phyloP scores from a whole-genome alignment of 1,140 invertebrate species.

The Pseudomyrmex cubaensis region DNA sequence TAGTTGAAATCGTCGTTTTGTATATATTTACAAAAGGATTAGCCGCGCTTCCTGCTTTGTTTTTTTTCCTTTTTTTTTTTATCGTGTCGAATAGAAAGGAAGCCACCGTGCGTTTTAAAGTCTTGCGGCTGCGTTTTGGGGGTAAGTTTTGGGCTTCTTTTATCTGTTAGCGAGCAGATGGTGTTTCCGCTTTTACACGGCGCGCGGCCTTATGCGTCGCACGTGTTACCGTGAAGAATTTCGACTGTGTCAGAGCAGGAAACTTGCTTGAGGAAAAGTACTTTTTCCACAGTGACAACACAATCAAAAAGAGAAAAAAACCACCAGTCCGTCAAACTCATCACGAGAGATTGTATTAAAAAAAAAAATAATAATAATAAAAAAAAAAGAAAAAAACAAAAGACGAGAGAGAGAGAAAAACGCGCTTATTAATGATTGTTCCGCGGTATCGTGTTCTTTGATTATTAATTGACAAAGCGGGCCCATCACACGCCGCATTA shows the following conservation, averaged over 20 bases:
- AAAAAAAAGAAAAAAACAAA: slow-evolving; percentile 3
- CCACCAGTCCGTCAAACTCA: background rate
- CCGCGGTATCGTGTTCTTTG: background rate
- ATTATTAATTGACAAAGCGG: slow-evolving; percentile 11
- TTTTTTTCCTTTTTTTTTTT: slow-evolving; percentile 8
- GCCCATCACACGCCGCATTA: background rate
- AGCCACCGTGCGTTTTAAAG: slow-evolving; percentile 36
- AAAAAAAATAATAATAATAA: background rate
- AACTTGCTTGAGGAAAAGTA: slow-evolving; percentile 12
- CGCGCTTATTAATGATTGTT: background rate
- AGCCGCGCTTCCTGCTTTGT: too few relatives aligned
- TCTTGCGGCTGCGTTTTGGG: slow-evolving; percentile 54
- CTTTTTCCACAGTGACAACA: background rate
- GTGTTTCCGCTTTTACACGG: slow-evolving; percentile 67
- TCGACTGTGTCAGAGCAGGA: slow-evolving; percentile 39
- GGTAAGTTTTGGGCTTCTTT: slow-evolving; percentile 64
- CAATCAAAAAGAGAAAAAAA: background rate
- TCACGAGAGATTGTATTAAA: background rate
- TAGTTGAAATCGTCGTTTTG: too few relatives aligned
- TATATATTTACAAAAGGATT: background rate
- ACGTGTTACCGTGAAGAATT: slow-evolving; percentile 63
- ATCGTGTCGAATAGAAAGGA: slow-evolving; percentile 48
- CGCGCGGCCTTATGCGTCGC: slow-evolving; percentile 48
- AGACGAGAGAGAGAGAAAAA: background rate
- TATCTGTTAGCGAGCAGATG: slow-evolving; percentile 63